These are phyloP conservation scores for Leptinotarsa defecta DNA, from an alignment of 1,140 invertebrate species.

Conservation along the genomic window DNA sequence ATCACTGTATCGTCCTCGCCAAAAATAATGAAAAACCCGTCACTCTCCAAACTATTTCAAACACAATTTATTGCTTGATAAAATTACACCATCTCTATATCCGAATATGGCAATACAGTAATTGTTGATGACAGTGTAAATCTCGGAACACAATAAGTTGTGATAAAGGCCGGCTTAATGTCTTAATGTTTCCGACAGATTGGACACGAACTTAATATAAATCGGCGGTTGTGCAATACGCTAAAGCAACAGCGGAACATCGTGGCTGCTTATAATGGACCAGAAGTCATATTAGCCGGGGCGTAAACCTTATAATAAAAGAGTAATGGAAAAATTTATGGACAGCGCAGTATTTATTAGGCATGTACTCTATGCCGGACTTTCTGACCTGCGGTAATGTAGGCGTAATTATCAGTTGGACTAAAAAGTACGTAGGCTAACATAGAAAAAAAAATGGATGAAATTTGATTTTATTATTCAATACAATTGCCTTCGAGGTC, in stretches of 20 bases:
- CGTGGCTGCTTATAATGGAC: slow-evolving; percentile 18
- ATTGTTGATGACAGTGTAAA: slow-evolving; percentile 31
- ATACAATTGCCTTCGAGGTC: no score
- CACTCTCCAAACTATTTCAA: not conserved
- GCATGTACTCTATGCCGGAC: not conserved
- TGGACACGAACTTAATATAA: slow-evolving; percentile 44
- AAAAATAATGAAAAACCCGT: no score
- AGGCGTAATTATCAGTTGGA: no score
- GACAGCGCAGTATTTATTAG: not conserved
- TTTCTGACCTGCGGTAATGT: not conserved
- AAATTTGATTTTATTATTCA: no score
- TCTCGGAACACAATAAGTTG: slow-evolving; percentile 33
- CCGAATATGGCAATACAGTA: slow-evolving; percentile 20
- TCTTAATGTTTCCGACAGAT: slow-evolving; percentile 43
- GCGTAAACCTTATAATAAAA: slow-evolving; percentile 12
- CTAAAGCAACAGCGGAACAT: slow-evolving; percentile 16
- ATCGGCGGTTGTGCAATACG: slow-evolving; percentile 23
- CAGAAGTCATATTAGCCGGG: slow-evolving; percentile 21
- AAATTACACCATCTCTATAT: slow-evolving; percentile 2
- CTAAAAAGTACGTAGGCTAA: no score
- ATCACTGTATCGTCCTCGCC: no score
- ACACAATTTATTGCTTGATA: not conserved
- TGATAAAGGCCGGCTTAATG: slow-evolving; percentile 41
- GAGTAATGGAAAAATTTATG: slow-evolving; percentile 13
- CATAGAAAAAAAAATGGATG: no score